A percentile compares a stretch with the other conserved stretches of the same genome.
Conservation (phyloP, 2,113 vertebrate species). For the Chlorocebus sabaeus region DNA sequence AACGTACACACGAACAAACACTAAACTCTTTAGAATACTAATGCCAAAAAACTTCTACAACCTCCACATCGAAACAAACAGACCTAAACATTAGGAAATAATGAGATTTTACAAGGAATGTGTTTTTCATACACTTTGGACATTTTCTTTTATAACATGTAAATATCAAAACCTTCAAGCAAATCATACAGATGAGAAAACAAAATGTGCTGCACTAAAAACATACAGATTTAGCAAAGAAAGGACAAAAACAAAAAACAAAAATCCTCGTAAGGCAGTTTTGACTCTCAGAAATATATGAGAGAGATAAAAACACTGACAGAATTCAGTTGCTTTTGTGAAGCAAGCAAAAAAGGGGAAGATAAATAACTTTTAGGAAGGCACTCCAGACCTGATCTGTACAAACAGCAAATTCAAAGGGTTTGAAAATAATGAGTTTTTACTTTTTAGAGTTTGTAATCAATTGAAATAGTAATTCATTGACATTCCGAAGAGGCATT, state of each 20-base stretch:
- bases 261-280: not conserved
- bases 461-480: not conserved
- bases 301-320: not conserved
- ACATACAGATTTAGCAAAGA: not conserved
- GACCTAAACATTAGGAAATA: not conserved
- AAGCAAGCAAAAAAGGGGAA: not conserved
- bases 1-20: not conserved
- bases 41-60: not conserved
- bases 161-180: constrained; percentile 8
- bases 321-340: not conserved
- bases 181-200: constrained; percentile 30
- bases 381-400: not conserved
- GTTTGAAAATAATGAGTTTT: constrained; percentile 13
- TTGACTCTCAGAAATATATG: not conserved
- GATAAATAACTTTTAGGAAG: not conserved
- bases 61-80: not conserved
- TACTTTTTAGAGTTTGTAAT: not conserved
- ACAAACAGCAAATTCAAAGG: not conserved
- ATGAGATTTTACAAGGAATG: not conserved
- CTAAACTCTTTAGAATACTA: not conserved
- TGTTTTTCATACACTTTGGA: constrained; percentile 12
- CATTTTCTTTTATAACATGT: constrained; percentile 12
- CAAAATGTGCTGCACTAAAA: constrained; percentile 17
- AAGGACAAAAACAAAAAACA: constrained; percentile 3
- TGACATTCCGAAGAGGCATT: not conserved